phyloP scores from a whole-genome alignment of 2,797 vertebrate species.

The Myotis findleyi region DNA sequence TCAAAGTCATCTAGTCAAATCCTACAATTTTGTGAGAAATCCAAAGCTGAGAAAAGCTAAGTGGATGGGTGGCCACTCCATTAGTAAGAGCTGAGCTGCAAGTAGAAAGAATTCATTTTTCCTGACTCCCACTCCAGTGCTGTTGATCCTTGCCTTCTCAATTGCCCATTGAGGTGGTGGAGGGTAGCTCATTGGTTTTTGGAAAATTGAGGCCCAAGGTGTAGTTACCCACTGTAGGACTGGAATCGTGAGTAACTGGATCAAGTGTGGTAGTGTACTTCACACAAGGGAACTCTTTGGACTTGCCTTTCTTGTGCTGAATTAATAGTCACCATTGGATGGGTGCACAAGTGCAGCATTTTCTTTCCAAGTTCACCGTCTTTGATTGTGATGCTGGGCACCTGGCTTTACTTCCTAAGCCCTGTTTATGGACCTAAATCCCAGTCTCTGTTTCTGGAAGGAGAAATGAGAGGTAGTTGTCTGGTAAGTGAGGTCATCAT shows the following conservation, averaged over 20 bases:
- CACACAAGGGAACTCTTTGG: background rate
- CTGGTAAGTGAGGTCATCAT: background rate
- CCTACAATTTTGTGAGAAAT: background rate
- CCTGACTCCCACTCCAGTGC: background rate
- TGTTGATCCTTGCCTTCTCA: background rate
- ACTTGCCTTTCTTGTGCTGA: background rate
- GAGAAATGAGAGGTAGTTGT: conserved; percentile 25
- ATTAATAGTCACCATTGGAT: background rate
- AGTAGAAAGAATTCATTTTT: background rate
- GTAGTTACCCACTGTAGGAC: background rate
- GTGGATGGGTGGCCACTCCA: background rate
- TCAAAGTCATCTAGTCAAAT: background rate
- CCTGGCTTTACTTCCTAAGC: background rate
- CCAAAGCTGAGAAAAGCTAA: background rate
- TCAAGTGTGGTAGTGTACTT: background rate
- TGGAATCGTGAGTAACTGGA: background rate
- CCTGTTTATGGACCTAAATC: background rate
- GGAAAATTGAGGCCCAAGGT: background rate
- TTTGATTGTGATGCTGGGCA: background rate
- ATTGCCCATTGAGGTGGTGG: background rate
- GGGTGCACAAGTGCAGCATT: too few relatives aligned
- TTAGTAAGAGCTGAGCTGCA: background rate
- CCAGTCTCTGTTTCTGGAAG: conserved; percentile 18
- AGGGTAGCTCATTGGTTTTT: background rate
- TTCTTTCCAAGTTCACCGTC: background rate